Percentiles rank a stretch among this genome's conserved stretches.
These are phyloP conservation scores for Drosophila melanica DNA, from an alignment of 1,140 invertebrate species.

Conservation along the genomic window DNA sequence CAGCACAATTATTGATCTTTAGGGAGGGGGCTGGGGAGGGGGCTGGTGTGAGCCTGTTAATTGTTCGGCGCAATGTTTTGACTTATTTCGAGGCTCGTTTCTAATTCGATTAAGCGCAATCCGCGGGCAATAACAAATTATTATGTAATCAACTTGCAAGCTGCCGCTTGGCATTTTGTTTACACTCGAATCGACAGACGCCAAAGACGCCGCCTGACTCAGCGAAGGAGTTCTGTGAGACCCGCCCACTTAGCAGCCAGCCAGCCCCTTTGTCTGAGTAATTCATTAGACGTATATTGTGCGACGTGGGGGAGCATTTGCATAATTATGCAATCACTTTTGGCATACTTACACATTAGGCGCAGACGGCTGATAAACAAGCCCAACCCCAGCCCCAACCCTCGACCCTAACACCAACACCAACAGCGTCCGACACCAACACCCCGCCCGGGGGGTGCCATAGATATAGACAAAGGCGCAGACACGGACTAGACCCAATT, in stretches of 20 bases:
- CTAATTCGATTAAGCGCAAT: constrained; percentile 55
- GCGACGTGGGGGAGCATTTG: constrained; percentile 54
- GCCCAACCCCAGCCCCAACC: constrained; percentile 12
- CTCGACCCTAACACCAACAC: not conserved
- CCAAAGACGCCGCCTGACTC: constrained; percentile 1
- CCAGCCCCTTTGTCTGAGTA: constrained; percentile 46
- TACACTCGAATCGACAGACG: constrained; percentile 12
- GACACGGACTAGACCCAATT: constrained; percentile 81
- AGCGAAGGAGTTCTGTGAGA: constrained; percentile 4
- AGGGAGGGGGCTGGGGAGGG: not conserved
- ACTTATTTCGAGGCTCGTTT: constrained; percentile 36
- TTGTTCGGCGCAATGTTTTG: constrained; percentile 37
- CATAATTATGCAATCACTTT: constrained; percentile 82
- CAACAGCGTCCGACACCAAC: not conserved
- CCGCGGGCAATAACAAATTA: constrained; percentile 68
- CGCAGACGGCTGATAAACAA: constrained; percentile 78
- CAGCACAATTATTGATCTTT: constrained; percentile 51
- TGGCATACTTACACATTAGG: constrained; percentile 80
- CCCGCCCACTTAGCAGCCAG: not conserved
- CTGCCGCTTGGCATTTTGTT: constrained; percentile 32
- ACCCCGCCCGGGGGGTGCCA: constrained; percentile 7
- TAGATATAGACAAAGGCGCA: constrained; percentile 53
- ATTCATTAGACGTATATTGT: constrained; percentile 80
- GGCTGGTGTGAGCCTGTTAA: constrained; percentile 33
- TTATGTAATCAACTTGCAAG: constrained; percentile 65